phyloP scores from a whole-genome alignment of 35 echinoderm and acorn worm genomes.

The Lytechinus variegatus region DNA sequence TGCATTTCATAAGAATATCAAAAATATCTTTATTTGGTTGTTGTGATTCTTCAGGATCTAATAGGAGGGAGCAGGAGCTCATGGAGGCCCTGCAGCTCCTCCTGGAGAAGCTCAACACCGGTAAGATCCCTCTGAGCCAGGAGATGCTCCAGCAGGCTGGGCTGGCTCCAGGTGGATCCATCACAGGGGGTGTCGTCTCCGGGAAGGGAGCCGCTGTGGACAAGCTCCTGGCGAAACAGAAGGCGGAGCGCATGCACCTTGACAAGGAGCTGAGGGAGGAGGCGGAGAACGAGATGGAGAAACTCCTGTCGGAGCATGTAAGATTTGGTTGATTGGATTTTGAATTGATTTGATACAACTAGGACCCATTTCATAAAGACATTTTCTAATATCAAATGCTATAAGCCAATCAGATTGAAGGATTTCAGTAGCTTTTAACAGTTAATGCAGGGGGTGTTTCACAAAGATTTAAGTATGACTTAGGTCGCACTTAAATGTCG shows the following conservation, averaged over 20 bases:
- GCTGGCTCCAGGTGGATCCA: slow-evolving; percentile 29
- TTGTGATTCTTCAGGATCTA: slow-evolving; percentile 40
- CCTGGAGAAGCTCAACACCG: slow-evolving; percentile 87
- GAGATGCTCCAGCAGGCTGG: slow-evolving; percentile 85
- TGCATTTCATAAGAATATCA: too few relatives aligned
- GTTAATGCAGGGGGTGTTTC: too few relatives aligned
- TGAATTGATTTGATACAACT: too few relatives aligned
- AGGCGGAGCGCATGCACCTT: slow-evolving; percentile 75
- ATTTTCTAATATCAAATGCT: too few relatives aligned
- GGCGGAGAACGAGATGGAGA: slow-evolving; percentile 87
- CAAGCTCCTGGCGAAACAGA: slow-evolving; percentile 80
- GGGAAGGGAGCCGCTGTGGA: slow-evolving; percentile 68
- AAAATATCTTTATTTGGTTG: neutral
- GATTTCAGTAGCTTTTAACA: too few relatives aligned
- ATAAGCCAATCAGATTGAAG: too few relatives aligned
- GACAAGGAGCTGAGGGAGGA: slow-evolving; percentile 86
- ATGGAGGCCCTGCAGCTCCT: slow-evolving; percentile 89
- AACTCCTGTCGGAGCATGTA: slow-evolving; percentile 77
- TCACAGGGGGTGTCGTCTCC: slow-evolving; percentile 53
- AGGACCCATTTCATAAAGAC: too few relatives aligned
- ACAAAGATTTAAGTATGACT: too few relatives aligned
- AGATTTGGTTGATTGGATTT: neutral
- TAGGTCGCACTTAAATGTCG: too few relatives aligned
- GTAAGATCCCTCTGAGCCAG: slow-evolving; percentile 86
- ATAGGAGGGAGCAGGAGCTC: slow-evolving; percentile 77